phyloP scores from a whole-genome alignment of 2,113 vertebrate genomes.

The Coracopsis vasa region DNA sequence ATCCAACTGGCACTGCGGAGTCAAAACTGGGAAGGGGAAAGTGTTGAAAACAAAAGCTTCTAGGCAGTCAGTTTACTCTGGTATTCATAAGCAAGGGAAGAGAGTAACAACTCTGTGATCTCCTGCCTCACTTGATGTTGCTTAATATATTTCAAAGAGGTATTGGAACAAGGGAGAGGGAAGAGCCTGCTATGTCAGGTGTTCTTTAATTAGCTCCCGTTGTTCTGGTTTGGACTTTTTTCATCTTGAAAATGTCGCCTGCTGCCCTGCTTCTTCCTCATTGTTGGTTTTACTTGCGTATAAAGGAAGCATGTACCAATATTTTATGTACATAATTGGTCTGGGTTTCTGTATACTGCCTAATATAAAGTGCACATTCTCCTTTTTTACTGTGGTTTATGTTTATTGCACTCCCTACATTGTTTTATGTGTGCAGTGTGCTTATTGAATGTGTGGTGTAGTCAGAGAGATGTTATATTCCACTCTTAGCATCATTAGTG shows the following conservation, averaged over 20 bases:
- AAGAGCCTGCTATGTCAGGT: background rate
- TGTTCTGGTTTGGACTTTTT: background rate
- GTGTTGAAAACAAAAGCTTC: background rate
- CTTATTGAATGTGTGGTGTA: conserved; percentile 28
- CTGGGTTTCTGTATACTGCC: conserved; percentile 7
- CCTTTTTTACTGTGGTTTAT: conserved; percentile 62
- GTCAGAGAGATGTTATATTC: conserved; percentile 43
- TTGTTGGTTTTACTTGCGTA: background rate
- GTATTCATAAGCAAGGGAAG: background rate
- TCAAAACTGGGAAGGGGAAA: background rate
- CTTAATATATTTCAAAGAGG: background rate
- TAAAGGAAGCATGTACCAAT: background rate
- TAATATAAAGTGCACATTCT: conserved; percentile 53
- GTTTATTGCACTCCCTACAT: conserved; percentile 56
- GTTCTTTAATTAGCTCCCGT: background rate
- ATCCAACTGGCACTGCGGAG: background rate
- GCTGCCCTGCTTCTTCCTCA: background rate
- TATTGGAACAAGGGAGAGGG: background rate
- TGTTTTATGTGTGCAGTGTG: conserved; percentile 59
- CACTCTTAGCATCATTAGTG: conserved; percentile 51
- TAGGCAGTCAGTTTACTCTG: background rate
- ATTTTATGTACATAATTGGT: conserved; percentile 42
- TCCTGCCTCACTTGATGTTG: background rate
- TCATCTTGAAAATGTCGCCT: background rate
- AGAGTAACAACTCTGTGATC: background rate